Conservation (phyloP, 2,113 vertebrate genomes). For the Labrus mixtus region DNA sequence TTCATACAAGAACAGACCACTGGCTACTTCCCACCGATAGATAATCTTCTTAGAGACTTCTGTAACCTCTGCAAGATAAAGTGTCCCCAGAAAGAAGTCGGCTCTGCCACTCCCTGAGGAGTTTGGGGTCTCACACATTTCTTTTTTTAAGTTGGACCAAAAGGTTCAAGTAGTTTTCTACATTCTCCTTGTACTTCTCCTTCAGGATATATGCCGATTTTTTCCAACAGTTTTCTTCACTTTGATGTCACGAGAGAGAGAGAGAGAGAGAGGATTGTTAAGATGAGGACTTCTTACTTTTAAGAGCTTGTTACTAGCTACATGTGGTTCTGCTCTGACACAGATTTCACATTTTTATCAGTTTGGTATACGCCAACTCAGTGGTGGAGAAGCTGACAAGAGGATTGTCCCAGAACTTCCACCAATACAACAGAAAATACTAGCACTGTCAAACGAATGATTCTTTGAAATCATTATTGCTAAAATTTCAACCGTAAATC, state of each 20-base stretch:
- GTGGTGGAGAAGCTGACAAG: not conserved
- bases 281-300: too few species aligned
- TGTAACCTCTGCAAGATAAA: not conserved
- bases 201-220: not conserved
- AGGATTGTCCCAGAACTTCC: too few species aligned
- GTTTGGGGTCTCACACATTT: not conserved
- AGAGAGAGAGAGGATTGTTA: too few species aligned
- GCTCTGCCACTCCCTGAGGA: not conserved
- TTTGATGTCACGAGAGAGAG: too few species aligned
- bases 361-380: not conserved
- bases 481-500: too few species aligned
- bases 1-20: not conserved
- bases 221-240: constrained; percentile 4
- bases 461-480: too few species aligned
- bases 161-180: not conserved
- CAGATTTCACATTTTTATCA: not conserved
- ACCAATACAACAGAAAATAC: too few species aligned
- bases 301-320: too few species aligned
- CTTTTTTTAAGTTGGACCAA: not conserved
- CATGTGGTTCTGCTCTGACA: not conserved
- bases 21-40: not conserved
- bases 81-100: not conserved
- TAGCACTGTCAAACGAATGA: too few species aligned
- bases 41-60: not conserved
- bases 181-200: not conserved